Conservation (phyloP, 2,888 invertebrate genomes). For the Rhogogaster chlorosoma region DNA sequence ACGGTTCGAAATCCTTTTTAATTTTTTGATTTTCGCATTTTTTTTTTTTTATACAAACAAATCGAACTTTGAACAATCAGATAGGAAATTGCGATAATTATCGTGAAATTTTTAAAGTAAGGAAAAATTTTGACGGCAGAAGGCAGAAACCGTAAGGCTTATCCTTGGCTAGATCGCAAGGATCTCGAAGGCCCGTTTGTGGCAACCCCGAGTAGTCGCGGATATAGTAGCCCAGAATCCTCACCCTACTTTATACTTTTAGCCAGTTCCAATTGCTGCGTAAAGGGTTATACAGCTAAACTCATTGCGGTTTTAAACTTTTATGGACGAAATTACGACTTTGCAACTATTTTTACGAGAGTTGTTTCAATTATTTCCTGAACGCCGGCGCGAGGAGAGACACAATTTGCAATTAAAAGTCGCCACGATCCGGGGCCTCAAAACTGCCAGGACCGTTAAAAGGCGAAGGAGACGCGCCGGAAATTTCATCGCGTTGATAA, state of each 20-base stretch:
- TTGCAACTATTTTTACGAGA: slow-evolving; percentile 78
- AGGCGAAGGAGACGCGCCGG: slow-evolving; percentile 58
- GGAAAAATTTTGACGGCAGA: neutral
- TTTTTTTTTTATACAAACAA: neutral
- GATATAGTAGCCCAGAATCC: neutral
- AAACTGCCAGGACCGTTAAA: slow-evolving; percentile 39
- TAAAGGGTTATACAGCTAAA: slow-evolving; percentile 50
- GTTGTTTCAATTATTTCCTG: slow-evolving; percentile 77
- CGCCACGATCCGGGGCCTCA: slow-evolving; percentile 57
- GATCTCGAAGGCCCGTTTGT: neutral
- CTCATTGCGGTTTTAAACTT: slow-evolving; percentile 71
- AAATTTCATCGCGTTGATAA: slow-evolving; percentile 71
- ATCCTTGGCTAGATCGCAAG: slow-evolving; percentile 22
- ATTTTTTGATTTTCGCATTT: neutral
- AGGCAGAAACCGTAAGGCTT: neutral
- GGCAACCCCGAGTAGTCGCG: neutral
- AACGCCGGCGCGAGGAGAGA: slow-evolving; percentile 59
- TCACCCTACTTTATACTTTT: slow-evolving; percentile 47
- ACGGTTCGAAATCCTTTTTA: neutral
- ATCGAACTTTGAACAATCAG: neutral
- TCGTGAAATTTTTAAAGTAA: neutral
- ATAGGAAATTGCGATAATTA: neutral
- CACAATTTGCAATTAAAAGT: slow-evolving; percentile 76
- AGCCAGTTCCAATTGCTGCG: slow-evolving; percentile 49
- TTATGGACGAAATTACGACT: slow-evolving; percentile 76